Evolutionary conservation across 1,140 invertebrate genomes (phyloP), one percentile per base, ranked within the genome.

Genomic region (Euura saliciscinereae): DNA sequence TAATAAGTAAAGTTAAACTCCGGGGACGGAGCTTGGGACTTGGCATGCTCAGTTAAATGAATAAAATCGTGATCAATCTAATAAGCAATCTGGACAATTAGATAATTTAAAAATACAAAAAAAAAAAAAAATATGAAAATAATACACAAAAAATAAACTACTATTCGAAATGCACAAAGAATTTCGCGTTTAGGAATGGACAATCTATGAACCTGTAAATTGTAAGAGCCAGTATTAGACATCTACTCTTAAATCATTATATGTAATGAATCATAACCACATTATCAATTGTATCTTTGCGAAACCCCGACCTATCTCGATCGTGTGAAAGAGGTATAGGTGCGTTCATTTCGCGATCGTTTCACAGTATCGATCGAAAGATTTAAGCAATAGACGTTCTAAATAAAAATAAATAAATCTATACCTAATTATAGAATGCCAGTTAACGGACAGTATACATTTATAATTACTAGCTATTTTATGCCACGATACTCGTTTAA

Each of bases 31-130:
- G 85, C 86, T 87, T 87, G 86, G 86, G 86, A 87, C 86, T 87
- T 87, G 87, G 86, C 86, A 87, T 86, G 85, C 86, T 87, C 86
- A 87, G 86, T 87, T 87, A 86, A 87, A 86, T 82, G 81, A 84
- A 73, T 65, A 80, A 74, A 85, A 86, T 83, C 85, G 84, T 85
- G 82, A 86, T 86, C 74, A 59, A 59, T 59, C 51, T 59, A 59
- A 59, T 59, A 59, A 59, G 51, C 51, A 59, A 59, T 59, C 77
- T 81, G 72, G 80, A 70, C 67, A 65, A 75, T 70, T 74, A 70
- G n/a, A 66, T 44, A 69, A 42, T 65, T 43, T 77, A 71, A 74
- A 77, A 71, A 68, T 74, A 70, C 66, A 75, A 78, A 65, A 74
- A 78, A 75, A 75, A 74, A 66, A 74, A 78, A 74, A 44, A 73